These are phyloP conservation scores for Carapus acus DNA, from an alignment of 2,797 vertebrate species.

Conservation along the genomic window DNA sequence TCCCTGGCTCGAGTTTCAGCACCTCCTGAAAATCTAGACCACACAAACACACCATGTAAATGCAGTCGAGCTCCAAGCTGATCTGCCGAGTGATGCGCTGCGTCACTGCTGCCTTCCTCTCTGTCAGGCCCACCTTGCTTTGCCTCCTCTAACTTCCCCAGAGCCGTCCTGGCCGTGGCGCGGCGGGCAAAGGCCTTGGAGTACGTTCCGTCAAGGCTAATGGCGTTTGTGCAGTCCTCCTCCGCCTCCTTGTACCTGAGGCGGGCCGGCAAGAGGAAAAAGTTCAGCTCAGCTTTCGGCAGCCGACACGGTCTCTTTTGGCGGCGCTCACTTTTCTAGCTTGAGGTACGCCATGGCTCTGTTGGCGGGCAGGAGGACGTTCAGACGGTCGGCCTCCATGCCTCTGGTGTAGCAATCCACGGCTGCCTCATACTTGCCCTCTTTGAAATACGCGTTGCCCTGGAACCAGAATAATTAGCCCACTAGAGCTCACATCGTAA, in stretches of 20 bases:
- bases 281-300: no score
- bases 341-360: constrained; percentile 96
- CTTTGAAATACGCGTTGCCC: constrained; percentile 97
- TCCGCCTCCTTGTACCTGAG: constrained; percentile 86
- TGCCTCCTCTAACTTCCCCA: constrained; percentile 82
- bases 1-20: constrained; percentile 90
- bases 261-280: not conserved
- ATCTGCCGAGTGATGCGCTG: no score
- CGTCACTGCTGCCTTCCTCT: no score
- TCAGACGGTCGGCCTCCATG: constrained; percentile 82
- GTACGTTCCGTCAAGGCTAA: constrained; percentile 83
- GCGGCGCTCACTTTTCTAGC: constrained; percentile 83
- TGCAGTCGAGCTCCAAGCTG: no score
- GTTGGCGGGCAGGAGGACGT: constrained; percentile 90
- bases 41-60: constrained; percentile 3
- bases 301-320: no score
- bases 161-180: constrained; percentile 81
- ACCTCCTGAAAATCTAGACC: constrained; percentile 86
- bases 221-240: constrained; percentile 83
- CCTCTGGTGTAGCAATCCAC: constrained; percentile 88
- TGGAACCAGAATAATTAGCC: constrained; percentile 40
- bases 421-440: constrained; percentile 88
- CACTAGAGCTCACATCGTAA: no score
- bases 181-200: constrained; percentile 92
- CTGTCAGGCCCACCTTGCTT: constrained; percentile 78